These are phyloP conservation scores for Hippopotamus amphibius DNA, from an alignment of 2,113 vertebrate species.

Conservation along the genomic window DNA sequence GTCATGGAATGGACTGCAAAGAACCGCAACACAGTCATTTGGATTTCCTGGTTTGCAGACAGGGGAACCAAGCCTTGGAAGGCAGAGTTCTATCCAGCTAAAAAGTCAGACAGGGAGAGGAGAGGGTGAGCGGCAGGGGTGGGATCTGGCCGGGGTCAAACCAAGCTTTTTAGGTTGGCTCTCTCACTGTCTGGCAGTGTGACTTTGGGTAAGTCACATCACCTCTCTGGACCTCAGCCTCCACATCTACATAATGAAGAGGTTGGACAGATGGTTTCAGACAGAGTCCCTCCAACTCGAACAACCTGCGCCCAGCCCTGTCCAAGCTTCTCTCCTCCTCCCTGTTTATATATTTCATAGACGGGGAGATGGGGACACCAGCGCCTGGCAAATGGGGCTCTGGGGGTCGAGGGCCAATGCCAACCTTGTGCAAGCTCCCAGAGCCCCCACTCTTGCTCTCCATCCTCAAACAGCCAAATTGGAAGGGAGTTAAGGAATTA, in stretches of 20 bases:
- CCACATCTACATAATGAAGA: neutral
- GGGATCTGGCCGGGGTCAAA: neutral
- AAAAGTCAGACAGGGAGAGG: neutral
- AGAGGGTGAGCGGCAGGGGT: neutral
- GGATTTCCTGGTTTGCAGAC: neutral
- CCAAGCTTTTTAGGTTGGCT: neutral
- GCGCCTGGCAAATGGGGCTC: neutral
- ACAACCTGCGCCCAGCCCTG: neutral
- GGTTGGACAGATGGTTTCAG: neutral
- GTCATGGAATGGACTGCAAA: neutral
- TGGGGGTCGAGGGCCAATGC: neutral
- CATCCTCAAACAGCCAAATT: neutral
- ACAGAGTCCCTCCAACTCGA: neutral
- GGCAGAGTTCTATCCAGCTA: neutral
- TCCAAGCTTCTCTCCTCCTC: neutral
- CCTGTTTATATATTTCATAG: neutral
- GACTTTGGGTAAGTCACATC: neutral
- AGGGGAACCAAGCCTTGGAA: neutral
- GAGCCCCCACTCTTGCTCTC: neutral
- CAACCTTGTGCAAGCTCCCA: neutral
- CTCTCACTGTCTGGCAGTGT: neutral
- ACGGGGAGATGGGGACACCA: neutral
- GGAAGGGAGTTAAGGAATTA: neutral
- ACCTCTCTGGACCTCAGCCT: neutral
- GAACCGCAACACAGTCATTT: neutral